These are phyloP conservation scores for Actinemys pallida DNA, from an alignment of 2,113 vertebrate genomes.

Conservation along the genomic window DNA sequence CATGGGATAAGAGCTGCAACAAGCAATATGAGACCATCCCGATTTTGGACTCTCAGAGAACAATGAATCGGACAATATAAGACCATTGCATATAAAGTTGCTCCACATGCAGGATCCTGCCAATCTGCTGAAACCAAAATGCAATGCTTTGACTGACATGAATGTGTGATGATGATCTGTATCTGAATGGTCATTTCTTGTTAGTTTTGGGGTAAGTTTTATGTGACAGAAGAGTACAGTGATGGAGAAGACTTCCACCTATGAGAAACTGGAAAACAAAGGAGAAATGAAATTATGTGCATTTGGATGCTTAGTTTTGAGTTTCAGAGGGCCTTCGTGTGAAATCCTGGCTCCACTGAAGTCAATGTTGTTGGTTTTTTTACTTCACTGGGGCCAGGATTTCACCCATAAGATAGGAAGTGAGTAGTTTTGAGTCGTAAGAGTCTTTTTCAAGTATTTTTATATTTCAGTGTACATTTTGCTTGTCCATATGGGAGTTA, in stretches of 20 bases:
- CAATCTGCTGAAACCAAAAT: background rate
- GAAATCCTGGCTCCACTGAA: background rate
- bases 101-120: background rate
- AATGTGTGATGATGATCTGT: background rate
- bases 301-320: background rate
- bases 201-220: background rate
- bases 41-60: background rate
- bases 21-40: background rate
- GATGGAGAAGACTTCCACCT: background rate
- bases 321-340: background rate
- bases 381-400: too few relatives aligned
- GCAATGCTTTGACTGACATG: background rate
- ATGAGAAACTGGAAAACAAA: background rate
- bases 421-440: too few relatives aligned
- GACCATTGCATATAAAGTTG: background rate
- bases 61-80: too few relatives aligned
- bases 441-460: too few relatives aligned
- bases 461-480: too few relatives aligned
- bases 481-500: too few relatives aligned
- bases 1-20: background rate
- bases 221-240: background rate
- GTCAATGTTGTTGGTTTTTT: too few relatives aligned
- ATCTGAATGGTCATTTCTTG: background rate
- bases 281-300: background rate
- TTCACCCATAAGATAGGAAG: too few relatives aligned